phyloP scores from a whole-genome alignment of 2,797 vertebrate species.

The Acrocephalus scirpaceus region DNA sequence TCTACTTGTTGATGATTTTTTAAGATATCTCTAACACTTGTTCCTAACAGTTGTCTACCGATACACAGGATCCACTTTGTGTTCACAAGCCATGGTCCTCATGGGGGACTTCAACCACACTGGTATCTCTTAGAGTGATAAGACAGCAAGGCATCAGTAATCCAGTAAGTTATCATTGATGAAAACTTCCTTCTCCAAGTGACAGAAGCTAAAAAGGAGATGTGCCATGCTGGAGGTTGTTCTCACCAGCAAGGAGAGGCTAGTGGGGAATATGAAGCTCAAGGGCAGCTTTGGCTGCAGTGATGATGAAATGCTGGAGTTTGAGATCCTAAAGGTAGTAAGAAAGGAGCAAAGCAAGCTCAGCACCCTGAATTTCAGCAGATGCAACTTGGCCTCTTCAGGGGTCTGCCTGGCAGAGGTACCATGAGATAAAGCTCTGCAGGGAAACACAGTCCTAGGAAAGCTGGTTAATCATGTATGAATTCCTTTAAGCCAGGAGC shows the following conservation, averaged over 20 bases:
- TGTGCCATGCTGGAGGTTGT: neutral
- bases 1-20: neutral
- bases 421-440: neutral
- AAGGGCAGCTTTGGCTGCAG: neutral
- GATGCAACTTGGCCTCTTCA: neutral
- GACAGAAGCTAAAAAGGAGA: neutral
- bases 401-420: neutral
- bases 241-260: neutral
- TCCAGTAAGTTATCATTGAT: neutral
- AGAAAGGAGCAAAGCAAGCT: neutral
- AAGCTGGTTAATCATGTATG: neutral
- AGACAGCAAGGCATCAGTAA: neutral
- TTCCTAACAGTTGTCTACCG: accelerated
- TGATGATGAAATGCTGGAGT: neutral
- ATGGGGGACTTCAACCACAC: neutral
- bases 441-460: neutral
- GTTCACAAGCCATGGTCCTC: neutral
- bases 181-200: neutral
- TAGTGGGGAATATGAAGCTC: neutral
- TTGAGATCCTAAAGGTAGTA: neutral
- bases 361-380: neutral
- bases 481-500: neutral
- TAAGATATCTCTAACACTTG: accelerated
- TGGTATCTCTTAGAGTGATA: neutral
- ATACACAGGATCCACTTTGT: neutral